Evolutionary conservation across 2,113 vertebrate species (phyloP).

Genomic region (Sorex araneus): DNA sequence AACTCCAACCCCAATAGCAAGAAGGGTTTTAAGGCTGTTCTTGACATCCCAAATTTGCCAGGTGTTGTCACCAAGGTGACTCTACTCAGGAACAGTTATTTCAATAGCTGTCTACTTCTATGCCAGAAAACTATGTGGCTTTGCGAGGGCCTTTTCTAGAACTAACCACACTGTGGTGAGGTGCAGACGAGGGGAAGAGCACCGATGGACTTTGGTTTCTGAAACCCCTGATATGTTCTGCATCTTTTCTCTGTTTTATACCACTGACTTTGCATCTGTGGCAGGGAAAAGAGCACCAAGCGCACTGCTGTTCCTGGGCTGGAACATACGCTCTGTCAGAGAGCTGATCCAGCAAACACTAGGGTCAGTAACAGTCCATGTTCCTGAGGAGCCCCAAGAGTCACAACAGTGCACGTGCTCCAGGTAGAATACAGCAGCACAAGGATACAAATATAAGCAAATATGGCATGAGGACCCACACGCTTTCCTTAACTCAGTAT

Average conservation of each 20-base stretch:
- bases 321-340: neutral
- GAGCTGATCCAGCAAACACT: neutral
- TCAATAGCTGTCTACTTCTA: neutral
- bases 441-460: neutral
- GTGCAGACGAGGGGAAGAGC: neutral
- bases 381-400: neutral
- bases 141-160: neutral
- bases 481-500: too few relatives aligned
- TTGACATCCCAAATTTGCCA: neutral
- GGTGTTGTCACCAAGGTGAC: neutral
- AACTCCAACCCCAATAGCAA: neutral
- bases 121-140: neutral
- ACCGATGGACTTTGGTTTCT: neutral
- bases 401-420: neutral
- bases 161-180: neutral
- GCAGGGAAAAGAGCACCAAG: neutral
- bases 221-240: neutral
- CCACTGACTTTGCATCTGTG: neutral
- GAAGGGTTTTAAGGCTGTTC: neutral
- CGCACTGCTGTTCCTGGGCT: neutral
- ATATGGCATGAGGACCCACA: neutral
- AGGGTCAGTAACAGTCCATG: neutral
- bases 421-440: neutral
- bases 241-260: neutral
- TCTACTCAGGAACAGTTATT: neutral